phyloP scores from a whole-genome alignment of 2,797 vertebrate genomes.

The Lates japonicus region DNA sequence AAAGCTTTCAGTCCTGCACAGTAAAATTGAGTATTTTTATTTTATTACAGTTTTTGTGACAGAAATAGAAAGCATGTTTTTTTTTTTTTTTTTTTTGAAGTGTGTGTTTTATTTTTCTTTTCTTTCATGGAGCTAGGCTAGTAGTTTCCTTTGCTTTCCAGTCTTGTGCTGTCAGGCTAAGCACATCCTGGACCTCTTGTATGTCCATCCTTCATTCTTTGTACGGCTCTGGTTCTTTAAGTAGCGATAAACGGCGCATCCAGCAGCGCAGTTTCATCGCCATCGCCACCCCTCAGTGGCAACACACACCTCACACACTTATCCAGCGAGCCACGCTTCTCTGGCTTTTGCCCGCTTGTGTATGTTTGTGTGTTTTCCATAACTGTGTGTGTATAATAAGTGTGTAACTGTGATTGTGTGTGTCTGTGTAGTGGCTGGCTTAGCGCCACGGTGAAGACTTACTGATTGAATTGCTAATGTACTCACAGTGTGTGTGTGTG shows the following conservation, averaged over 20 bases:
- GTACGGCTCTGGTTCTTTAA: constrained; percentile 20
- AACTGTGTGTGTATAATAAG: constrained; percentile 27
- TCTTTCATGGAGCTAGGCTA: too few relatives aligned
- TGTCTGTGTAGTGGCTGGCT: background rate
- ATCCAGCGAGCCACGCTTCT: constrained; percentile 3
- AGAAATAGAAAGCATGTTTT: too few relatives aligned
- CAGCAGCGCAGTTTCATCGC: constrained; percentile 19
- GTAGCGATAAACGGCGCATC: constrained; percentile 15
- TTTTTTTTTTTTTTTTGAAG: too few relatives aligned
- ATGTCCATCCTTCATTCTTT: background rate
- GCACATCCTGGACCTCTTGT: background rate
- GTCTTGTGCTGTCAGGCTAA: constrained; percentile 20
- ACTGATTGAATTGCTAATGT: constrained; percentile 70
- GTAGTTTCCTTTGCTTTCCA: background rate
- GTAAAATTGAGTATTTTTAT: too few relatives aligned
- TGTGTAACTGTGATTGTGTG: constrained; percentile 50
- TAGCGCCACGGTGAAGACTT: too few relatives aligned
- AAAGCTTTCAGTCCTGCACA: too few relatives aligned
- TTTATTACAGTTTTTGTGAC: too few relatives aligned
- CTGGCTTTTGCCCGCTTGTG: background rate
- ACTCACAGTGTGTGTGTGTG: background rate
- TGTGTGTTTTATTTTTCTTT: too few relatives aligned
- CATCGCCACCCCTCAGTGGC: background rate
- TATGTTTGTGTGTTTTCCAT: constrained; percentile 25
- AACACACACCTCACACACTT: constrained; percentile 10